phyloP scores from a whole-genome alignment of 1,140 invertebrate genomes.

The Nasonia vitripennis region DNA sequence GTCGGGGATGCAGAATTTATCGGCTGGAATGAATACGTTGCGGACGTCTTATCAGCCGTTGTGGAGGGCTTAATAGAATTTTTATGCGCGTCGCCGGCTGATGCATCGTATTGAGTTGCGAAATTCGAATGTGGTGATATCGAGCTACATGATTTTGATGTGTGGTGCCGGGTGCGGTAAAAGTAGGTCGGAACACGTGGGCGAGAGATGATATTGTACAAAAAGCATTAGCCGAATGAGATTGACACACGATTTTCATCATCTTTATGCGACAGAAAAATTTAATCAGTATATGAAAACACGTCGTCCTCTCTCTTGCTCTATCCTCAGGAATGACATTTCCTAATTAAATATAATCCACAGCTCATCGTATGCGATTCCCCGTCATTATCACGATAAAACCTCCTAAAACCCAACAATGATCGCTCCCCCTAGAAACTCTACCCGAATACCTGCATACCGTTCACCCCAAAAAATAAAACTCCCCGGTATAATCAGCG shows the following conservation, averaged over 20 bases:
- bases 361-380: background rate
- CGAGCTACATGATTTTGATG: background rate
- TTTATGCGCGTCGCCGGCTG: background rate
- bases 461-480: background rate
- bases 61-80: slow-evolving; percentile 9
- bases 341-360: background rate
- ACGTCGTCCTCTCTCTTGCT: background rate
- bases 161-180: no score
- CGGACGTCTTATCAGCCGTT: slow-evolving; percentile 4
- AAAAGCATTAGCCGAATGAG: background rate
- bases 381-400: background rate
- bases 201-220: background rate
- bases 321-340: background rate
- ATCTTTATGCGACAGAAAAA: background rate
- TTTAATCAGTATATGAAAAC: background rate
- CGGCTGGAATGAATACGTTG: slow-evolving; percentile 9
- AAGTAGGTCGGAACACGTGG: background rate
- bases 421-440: background rate
- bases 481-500: slow-evolving; percentile 31
- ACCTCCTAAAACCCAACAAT: background rate
- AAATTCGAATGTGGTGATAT: background rate
- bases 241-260: background rate
- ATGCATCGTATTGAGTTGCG: background rate
- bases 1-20: slow-evolving; percentile 26
- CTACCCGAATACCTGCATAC: slow-evolving; percentile 9